Base-by-base conservation (phyloP, 2,113 vertebrate species). In the Suncus etruscus region DNA sequence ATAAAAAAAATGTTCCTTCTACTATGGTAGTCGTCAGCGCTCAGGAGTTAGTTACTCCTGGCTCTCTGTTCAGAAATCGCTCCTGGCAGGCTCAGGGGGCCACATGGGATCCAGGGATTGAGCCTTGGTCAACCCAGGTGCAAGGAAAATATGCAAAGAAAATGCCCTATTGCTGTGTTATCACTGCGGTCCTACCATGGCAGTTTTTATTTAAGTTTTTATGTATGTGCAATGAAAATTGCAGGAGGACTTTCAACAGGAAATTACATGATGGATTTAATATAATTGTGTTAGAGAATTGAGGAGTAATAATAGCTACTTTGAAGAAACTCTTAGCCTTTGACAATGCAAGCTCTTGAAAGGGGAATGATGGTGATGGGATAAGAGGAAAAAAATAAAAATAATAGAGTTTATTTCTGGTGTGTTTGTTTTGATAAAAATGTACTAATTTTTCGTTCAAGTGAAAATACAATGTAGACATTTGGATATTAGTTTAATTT, bases 141-240 rank as follows among this genome's bases (percentile, higher is more conserved):
- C 39, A 39, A 39, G 39, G 39, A 39, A 39, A n/a, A n/a, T n/a
- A n/a, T 39, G 39, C 39, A 39, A 39, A 5, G 39, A 39, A 39
- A 39, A 3, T 39, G 39, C 5, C 39, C 39, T 39, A 39, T 5
- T 39, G 39, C 39, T 39, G 39, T 39, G 39, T 39, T 39, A 39
- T 39, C 39, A 39, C 39, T 39, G 39, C 39, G 39, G 18, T 22
- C 61, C 39, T 45, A 6, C 68, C 58, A 47, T 10, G 12, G 32
- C 66, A 31, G 27, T n/a, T 22, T 48, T 39, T 83, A 76, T 86
- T 76, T 66, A 45, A 50, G 76, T 51, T 81, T 86, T 76, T 66
- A 50, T 61, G 76, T 51, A 32, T 80, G 48, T 39, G 16, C 24
- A 18, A 27, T 8, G 8, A 16, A 87, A 91, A n/a, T 77, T 63